Evolutionary conservation across 2,888 invertebrate species (phyloP).

Genomic region (Xestia sexstrigata): DNA sequence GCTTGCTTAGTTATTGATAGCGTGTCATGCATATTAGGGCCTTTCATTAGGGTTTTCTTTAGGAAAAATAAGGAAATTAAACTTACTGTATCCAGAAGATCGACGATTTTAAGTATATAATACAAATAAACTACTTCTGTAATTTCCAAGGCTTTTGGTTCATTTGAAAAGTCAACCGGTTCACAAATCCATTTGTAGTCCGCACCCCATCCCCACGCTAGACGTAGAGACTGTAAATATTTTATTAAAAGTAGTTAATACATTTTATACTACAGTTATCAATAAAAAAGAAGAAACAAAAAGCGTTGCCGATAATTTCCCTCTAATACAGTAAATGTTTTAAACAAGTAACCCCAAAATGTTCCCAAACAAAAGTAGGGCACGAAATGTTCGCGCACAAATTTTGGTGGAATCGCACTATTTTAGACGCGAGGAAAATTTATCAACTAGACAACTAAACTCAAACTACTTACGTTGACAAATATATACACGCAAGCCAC

Average conservation of each 20-base stretch:
- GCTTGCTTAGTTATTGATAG: neutral
- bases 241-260: neutral
- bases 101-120: slow-evolving; percentile 78
- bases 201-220: slow-evolving; percentile 86
- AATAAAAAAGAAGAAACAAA: neutral
- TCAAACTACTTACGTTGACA: slow-evolving; percentile 84
- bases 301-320: neutral
- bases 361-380: too few relatives aligned
- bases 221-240: slow-evolving; percentile 70
- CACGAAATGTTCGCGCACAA: neutral
- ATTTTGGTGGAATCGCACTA: neutral
- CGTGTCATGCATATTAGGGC: neutral
- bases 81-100: slow-evolving; percentile 85
- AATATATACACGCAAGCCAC: slow-evolving; percentile 89
- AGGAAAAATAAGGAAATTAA: neutral
- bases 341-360: neutral
- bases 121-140: slow-evolving; percentile 73
- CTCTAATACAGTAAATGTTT: neutral
- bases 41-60: neutral
- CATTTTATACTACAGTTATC: neutral
- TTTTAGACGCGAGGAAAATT: neutral
- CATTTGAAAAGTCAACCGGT: slow-evolving; percentile 77
- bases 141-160: slow-evolving; percentile 66
- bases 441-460: neutral
- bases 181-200: slow-evolving; percentile 85